These are phyloP conservation scores for Gobio occitaniae DNA, from an alignment of 2,797 vertebrate genomes.

Conservation along the genomic window DNA sequence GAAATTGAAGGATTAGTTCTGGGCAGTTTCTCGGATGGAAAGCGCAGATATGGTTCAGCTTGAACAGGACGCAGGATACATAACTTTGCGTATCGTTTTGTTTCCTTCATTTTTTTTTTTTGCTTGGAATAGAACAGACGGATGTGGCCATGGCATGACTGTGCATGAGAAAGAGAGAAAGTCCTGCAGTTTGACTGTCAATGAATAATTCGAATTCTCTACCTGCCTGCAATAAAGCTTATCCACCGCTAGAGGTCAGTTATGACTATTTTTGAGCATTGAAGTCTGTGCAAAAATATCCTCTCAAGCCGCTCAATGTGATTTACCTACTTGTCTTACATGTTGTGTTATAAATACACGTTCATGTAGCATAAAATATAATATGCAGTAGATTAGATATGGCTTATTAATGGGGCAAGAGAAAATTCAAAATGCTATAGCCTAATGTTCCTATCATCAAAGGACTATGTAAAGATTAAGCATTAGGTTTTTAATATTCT, in stretches of 20 bases:
- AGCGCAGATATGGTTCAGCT: slow-evolving; percentile 9
- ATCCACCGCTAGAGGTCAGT: slow-evolving; percentile 55
- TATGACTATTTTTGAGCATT: slow-evolving; percentile 31
- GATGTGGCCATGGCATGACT: slow-evolving; percentile 51
- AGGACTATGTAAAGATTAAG: slow-evolving; percentile 11
- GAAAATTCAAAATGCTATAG: neutral
- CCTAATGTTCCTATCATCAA: neutral
- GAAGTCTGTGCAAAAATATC: slow-evolving; percentile 5
- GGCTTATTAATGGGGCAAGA: slow-evolving; percentile 7
- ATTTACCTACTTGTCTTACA: neutral
- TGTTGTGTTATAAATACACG: slow-evolving; percentile 22
- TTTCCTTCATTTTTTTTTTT: slow-evolving; percentile 75
- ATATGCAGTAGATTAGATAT: slow-evolving; percentile 15
- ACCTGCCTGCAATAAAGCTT: slow-evolving; percentile 27
- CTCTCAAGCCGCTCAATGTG: slow-evolving; percentile 3
- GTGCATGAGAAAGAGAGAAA: slow-evolving; percentile 36
- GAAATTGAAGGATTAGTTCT: slow-evolving; percentile 35
- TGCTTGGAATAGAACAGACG: slow-evolving; percentile 66
- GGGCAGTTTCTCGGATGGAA: slow-evolving; percentile 30
- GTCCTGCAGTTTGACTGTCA: slow-evolving; percentile 1
- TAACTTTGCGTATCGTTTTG: slow-evolving; percentile 67
- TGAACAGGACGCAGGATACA: slow-evolving; percentile 41
- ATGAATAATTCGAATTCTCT: neutral
- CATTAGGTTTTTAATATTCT: neutral
- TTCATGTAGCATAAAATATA: slow-evolving; percentile 2